Conservation (phyloP, 2,888 invertebrate genomes). For the Alloscopus bannaensis region DNA sequence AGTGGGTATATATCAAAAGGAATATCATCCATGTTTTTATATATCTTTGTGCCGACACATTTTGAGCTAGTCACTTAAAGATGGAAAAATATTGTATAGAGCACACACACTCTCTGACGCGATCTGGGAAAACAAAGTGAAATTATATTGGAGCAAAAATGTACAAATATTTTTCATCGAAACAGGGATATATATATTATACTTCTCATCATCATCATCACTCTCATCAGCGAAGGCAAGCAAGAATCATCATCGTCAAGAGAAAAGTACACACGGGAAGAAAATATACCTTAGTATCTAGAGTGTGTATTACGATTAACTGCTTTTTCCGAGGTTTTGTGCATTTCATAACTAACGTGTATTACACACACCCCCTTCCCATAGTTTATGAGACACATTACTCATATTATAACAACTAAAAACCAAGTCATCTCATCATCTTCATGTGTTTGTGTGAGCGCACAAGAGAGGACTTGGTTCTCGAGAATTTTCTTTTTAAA, state of each 20-base stretch:
- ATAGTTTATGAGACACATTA: constrained; percentile 71
- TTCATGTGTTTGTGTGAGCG: too few species aligned
- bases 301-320: not conserved
- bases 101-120: constrained; percentile 44
- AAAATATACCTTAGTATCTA: constrained; percentile 4
- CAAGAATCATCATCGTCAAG: constrained; percentile 35
- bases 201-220: constrained; percentile 47
- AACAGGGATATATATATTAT: constrained; percentile 29
- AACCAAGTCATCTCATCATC: constrained; percentile 51
- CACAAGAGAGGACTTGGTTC: too few species aligned
- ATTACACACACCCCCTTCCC: constrained; percentile 66
- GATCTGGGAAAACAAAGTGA: constrained; percentile 52
- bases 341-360: constrained; percentile 26
- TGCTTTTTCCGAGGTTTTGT: not conserved
- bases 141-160: too few species aligned
- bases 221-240: constrained; percentile 40
- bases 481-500: constrained; percentile 2
- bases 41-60: constrained; percentile 64
- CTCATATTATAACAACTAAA: constrained; percentile 67
- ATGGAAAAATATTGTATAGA: constrained; percentile 60
- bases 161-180: too few species aligned
- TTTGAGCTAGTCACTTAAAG: constrained; percentile 64
- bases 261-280: constrained; percentile 5
- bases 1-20: constrained; percentile 66
- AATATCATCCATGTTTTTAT: constrained; percentile 60